A percentile compares a stretch with the other conserved stretches of the same genome.
These are phyloP conservation scores for Chroicocephalus ridibundus DNA, from an alignment of 2,113 vertebrate genomes.

Conservation along the genomic window DNA sequence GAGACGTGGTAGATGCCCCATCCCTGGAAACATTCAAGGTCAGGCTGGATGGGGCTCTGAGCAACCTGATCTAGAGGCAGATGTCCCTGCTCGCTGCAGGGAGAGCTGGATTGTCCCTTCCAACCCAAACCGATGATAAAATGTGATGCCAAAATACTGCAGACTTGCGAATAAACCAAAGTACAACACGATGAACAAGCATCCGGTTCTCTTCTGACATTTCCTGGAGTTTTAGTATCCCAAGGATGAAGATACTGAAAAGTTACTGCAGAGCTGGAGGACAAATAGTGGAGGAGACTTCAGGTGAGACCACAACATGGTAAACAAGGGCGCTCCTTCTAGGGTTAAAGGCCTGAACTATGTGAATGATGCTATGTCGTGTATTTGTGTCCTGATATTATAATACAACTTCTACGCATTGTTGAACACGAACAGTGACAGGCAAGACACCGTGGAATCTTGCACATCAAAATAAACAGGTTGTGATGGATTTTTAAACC, in stretches of 20 bases:
- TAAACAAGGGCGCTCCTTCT: not conserved
- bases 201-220: not conserved
- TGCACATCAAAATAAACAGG: not conserved
- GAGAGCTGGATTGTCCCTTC: not conserved
- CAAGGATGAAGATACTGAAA: not conserved
- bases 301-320: not conserved
- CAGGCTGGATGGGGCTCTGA: not conserved
- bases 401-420: not conserved
- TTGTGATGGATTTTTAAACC: not conserved
- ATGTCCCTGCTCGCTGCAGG: not conserved
- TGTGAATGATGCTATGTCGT: not conserved
- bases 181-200: not conserved
- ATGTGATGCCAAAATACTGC: not conserved
- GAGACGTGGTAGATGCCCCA: not conserved
- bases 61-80: not conserved
- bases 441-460: not conserved
- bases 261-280: not conserved
- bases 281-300: not conserved
- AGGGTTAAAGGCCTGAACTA: not conserved
- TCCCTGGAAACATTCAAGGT: not conserved
- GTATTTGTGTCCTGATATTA: not conserved
- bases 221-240: not conserved
- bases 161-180: not conserved
- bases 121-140: not conserved
- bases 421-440: not conserved